Percentiles rank a stretch among this genome's conserved stretches.
Conservation (phyloP, 2,888 invertebrate genomes). For the Dichetophora obliterata region DNA sequence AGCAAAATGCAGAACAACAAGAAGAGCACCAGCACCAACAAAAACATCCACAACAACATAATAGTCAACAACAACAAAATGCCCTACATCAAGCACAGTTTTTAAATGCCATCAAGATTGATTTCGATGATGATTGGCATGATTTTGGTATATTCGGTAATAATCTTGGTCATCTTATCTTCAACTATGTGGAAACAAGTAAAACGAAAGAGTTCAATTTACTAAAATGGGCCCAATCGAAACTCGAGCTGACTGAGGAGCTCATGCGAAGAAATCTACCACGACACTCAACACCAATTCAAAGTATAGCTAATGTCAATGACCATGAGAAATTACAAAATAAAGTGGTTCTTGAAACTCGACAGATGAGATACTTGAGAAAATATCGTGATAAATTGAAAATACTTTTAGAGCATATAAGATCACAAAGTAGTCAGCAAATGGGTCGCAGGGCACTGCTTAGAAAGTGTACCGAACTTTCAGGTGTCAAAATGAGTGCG, state of each 20-base stretch:
- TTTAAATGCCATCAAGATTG: slow-evolving; percentile 18
- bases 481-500: slow-evolving; percentile 14
- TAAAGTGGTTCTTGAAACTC: slow-evolving; percentile 13
- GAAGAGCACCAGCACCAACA: slow-evolving; percentile 30
- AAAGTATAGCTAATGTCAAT: slow-evolving; percentile 37
- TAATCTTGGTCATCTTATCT: slow-evolving; percentile 54
- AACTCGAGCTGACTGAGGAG: slow-evolving; percentile 59
- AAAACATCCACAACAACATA: background rate
- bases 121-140: background rate
- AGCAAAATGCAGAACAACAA: slow-evolving; percentile 41
- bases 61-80: background rate
- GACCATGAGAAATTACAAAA: slow-evolving; percentile 34
- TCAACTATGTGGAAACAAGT: slow-evolving; percentile 56
- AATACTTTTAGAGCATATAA: slow-evolving; percentile 48
- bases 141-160: slow-evolving; percentile 1
- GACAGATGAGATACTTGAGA: slow-evolving; percentile 50
- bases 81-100: background rate
- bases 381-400: slow-evolving; percentile 54
- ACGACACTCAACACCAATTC: background rate
- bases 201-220: slow-evolving; percentile 50
- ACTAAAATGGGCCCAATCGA: slow-evolving; percentile 57
- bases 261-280: slow-evolving; percentile 48
- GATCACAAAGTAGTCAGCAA: slow-evolving; percentile 51
- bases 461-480: background rate
- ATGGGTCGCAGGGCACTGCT: slow-evolving; percentile 49